Base-by-base conservation (phyloP, 2,797 vertebrate species). In the Sus cebifrons region DNA sequence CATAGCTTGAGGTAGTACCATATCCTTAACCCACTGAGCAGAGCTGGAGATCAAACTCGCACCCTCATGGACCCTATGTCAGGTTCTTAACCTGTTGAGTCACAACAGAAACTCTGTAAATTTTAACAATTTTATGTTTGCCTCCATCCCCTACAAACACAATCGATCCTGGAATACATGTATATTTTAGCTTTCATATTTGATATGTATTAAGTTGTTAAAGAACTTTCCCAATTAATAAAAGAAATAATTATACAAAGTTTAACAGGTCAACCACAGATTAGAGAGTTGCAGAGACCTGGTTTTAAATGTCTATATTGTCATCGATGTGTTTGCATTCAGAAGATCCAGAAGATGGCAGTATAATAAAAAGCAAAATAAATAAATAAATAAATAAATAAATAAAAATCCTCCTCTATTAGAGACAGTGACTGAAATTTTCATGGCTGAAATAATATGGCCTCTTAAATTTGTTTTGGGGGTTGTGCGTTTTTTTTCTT, bases 281-380 rank as follows among this genome's bases (percentile, higher is more conserved):
- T 84, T 40, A 64, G 25, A 91, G 60, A 44, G 17, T 14, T 40
- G 81, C 44, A 54, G 16, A 32, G 10, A 79, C 7, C 25, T 85
- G 21, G 25, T 81, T 86, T 95, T 81, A 82, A 71, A 4, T 52
- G 40, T 67, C 11, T 82, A 23, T 21, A 13, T 62, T 56, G 29
- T 86, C 2, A 0, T 78, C 64, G n/a, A 36, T 71, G 13, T 97
- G 92, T 44, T 88, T 92, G 27, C 23, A 65, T 29, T 82, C 56
- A 62, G 91, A 94, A 68, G 32, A 62, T 92, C 95, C 96, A 96
- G 94, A 91, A 97, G 95, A 56, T 92, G 95, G 97, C 95, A 91
- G 88, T 84, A 78, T 83, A 74, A 8, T 49, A 49, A 49, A 49
- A 49, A 49, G 44, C 44, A 49, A 49, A 49, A 49, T 32, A 6